Conservation (phyloP, 2,113 vertebrate genomes). For the Pituophis catenifer region DNA sequence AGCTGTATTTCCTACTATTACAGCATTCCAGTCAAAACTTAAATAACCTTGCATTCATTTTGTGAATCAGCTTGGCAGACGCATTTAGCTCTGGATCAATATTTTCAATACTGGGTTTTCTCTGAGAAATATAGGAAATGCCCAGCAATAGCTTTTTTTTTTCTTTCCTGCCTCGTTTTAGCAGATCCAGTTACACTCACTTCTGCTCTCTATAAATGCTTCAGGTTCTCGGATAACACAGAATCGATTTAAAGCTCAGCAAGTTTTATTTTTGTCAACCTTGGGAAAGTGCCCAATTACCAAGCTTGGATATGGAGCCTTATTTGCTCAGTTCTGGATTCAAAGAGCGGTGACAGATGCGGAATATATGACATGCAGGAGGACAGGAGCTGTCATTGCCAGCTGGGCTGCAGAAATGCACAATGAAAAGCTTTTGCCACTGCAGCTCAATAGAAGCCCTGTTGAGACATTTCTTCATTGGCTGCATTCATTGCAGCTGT, state of each 20-base stretch:
- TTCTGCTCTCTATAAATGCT: slow-evolving; percentile 43
- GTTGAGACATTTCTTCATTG: slow-evolving; percentile 14
- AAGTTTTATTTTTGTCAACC: slow-evolving; percentile 69
- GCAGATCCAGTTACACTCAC: neutral
- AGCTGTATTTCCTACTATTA: neutral
- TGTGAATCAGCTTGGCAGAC: neutral
- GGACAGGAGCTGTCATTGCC: slow-evolving; percentile 32
- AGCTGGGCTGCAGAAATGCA: slow-evolving; percentile 20
- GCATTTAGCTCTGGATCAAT: neutral
- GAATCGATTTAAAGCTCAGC: slow-evolving; percentile 60
- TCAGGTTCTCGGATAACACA: slow-evolving; percentile 59
- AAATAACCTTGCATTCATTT: neutral
- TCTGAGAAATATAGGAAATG: neutral
- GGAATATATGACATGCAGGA: slow-evolving; percentile 54
- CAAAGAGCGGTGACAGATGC: slow-evolving; percentile 46
- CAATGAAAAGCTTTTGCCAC: slow-evolving; percentile 16
- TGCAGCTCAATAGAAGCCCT: neutral
- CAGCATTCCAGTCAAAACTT: neutral
- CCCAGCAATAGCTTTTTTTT: neutral
- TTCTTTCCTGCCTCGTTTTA: neutral
- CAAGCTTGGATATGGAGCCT: slow-evolving; percentile 45
- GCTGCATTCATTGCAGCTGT: neutral
- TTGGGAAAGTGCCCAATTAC: slow-evolving; percentile 55
- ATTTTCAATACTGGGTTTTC: neutral
- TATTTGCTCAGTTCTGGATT: slow-evolving; percentile 36